Base-by-base conservation (phyloP, 2,113 vertebrate genomes). In the Anguilla rostrata region DNA sequence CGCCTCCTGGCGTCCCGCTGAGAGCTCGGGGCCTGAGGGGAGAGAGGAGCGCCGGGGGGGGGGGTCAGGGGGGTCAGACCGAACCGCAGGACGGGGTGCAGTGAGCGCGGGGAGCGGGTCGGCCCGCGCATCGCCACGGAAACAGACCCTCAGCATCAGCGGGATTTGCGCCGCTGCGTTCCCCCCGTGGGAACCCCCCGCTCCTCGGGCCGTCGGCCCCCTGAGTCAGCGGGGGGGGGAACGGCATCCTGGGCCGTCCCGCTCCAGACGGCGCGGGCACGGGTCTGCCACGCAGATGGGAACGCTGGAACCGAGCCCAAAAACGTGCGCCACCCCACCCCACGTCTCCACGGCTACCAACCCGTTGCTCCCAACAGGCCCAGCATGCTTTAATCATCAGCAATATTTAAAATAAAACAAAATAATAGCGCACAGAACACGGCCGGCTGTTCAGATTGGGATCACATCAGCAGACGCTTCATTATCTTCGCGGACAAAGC, bases 1-100 rank as follows among this genome's bases (percentile, higher is more conserved):
- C 84, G 98, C 97, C 89, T 98, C 97, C 90, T 97, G 96, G 85
- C 93, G 94, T 60, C 96, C 97, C 87, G 96, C 82, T 4, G 98
- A 98, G 92, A 98, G 93, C 88, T 90, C 90, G 41, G 90, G 86
- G 79, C 88, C 95, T 96, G 83, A 79, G 26, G 16, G 71, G 53
- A 1, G 82, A 79, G 83, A 39, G 18, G 41, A 75, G 2, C 15
- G 26, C 39, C 6, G 80, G 78, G 78, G 43, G 14, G 2, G 8
- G 2, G 26, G 39, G 66, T n/a, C 12, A 26, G 9, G 15, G 63
- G 26, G 41, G 15, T 9, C 40, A n/a, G 63, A 12, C 20, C 83
- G 63, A 84, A 84, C 83, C n/a, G 83, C 83, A 12, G 40, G 34
- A 29, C 5, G 60, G 0, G n/a, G 26, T n/a, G 63, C 26, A 22